Evolutionary conservation across 2,888 invertebrate species (phyloP), one percentile per base, ranked within the genome.

Genomic region (Mantis religiosa): DNA sequence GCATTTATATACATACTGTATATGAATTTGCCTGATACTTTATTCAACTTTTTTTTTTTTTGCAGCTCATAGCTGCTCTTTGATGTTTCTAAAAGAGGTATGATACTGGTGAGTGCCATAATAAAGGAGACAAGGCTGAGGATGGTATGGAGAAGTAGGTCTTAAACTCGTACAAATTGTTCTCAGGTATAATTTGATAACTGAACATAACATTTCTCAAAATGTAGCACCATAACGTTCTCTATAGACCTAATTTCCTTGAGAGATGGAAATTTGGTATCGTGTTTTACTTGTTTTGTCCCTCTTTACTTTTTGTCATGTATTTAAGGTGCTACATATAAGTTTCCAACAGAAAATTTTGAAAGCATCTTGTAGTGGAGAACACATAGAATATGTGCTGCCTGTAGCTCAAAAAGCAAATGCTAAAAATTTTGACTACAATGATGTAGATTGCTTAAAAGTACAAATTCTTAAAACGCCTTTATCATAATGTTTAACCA

Each of bases 121-220:
- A 27, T 81, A 34, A 34, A 82, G 34, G 81, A 30, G 82, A 28
- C 30, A 28, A 82, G 82, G 83, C 27, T 20, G 54, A 28, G 30
- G 20, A 3, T 82, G 82, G 87, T 87, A 82, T 34, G 82, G 82
- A 87, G 82, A 41, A 87, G 87, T 71, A 71, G 54, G 54, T 71
- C 20, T 71, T 71, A 20, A 71, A 71, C 54, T 71, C 47, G 89
- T 89, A 89, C 89, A 89, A 89, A 89, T 89, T 86, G 83, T 84
- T 89, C 89, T 89, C 89, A 89, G 89, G 89, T 89, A 89, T 89
- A 84, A 89, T 89, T 83, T 84, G 84, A 87, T 87, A 83, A 83
- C n/a, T 81, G 54, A 84, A 87, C 82, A 54, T 85, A 89, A 83
- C 84, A 81, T 81, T n/a, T 88, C 54, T 85, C 20, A 83, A n/a